These are phyloP conservation scores for Oikopleura dioica DNA, from an alignment of 23 tunicate genomes.

Conservation along the genomic window DNA sequence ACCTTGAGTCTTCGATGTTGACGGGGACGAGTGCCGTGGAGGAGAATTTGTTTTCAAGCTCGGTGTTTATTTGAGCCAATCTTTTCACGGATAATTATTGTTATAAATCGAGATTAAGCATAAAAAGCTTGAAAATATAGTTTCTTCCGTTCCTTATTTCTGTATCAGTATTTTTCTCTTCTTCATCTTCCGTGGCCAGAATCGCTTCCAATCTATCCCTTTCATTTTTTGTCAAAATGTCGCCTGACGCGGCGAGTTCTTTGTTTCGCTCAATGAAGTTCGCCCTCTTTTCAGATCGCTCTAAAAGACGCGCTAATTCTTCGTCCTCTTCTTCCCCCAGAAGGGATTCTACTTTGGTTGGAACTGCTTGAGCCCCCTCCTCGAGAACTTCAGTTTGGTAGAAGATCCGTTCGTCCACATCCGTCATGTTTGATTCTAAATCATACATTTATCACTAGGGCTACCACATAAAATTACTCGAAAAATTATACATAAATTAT, in stretches of 20 bases:
- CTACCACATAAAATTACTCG: not conserved
- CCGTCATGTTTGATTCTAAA: not conserved
- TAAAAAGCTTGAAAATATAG: not conserved
- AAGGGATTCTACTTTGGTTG: too few relatives aligned
- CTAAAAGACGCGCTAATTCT: not conserved
- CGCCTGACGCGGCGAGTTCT: not conserved
- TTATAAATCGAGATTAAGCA: too few relatives aligned
- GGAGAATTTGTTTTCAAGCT: too few relatives aligned
- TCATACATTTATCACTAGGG: not conserved
- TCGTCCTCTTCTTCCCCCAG: too few relatives aligned
- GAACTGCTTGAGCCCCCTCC: not conserved
- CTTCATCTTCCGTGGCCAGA: not conserved
- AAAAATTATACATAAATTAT: too few relatives aligned
- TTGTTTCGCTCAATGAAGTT: conserved; percentile 1
- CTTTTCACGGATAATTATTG: too few relatives aligned
- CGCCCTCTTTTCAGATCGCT: not conserved
- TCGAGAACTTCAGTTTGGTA: not conserved
- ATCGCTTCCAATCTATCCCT: not conserved
- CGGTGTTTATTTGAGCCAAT: too few relatives aligned
- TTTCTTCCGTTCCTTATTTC: too few relatives aligned
- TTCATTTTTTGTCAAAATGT: not conserved
- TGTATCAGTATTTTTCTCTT: not conserved
- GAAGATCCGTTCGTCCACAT: not conserved
- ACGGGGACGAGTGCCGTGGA: too few relatives aligned
- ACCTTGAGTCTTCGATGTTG: too few relatives aligned